phyloP scores from a whole-genome alignment of 2,797 vertebrate genomes.

The Artibeus lituratus region DNA sequence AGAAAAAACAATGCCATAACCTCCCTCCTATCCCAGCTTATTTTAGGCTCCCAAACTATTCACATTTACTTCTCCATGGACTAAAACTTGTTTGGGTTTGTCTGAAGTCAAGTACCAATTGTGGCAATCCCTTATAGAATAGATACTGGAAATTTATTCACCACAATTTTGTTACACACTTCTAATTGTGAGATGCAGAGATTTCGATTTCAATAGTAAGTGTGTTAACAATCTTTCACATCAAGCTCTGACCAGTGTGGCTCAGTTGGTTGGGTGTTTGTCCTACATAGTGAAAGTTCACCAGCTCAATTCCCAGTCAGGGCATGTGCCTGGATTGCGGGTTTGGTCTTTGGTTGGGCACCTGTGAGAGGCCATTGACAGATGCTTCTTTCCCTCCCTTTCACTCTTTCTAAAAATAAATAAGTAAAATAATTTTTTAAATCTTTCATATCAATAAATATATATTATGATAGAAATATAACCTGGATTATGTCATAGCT shows the following conservation, averaged over 20 bases:
- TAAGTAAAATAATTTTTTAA: too few species aligned
- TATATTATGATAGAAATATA: not conserved
- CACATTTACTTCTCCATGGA: not conserved
- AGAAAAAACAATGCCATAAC: not conserved
- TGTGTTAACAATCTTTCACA: not conserved
- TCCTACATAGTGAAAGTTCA: not conserved
- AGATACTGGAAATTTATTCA: not conserved
- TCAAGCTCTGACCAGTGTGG: not conserved
- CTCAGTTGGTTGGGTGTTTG: not conserved
- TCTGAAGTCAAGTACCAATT: not conserved
- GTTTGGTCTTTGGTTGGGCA: not conserved
- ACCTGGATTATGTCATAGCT: not conserved
- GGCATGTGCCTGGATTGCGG: not conserved
- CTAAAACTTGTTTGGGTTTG: not conserved
- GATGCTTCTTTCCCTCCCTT: too few species aligned
- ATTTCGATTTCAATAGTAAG: not conserved
- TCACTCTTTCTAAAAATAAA: too few species aligned
- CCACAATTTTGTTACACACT: not conserved
- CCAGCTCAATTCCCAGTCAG: not conserved
- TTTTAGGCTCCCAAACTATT: not conserved
- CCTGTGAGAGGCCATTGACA: too few species aligned
- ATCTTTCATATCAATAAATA: not conserved
- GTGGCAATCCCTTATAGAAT: not conserved
- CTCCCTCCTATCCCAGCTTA: not conserved
- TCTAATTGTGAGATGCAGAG: not conserved